A percentile compares a stretch with the other conserved stretches of the same genome.
phyloP scores from a whole-genome alignment of 2,113 vertebrate genomes.

The Atractosteus spatula region DNA sequence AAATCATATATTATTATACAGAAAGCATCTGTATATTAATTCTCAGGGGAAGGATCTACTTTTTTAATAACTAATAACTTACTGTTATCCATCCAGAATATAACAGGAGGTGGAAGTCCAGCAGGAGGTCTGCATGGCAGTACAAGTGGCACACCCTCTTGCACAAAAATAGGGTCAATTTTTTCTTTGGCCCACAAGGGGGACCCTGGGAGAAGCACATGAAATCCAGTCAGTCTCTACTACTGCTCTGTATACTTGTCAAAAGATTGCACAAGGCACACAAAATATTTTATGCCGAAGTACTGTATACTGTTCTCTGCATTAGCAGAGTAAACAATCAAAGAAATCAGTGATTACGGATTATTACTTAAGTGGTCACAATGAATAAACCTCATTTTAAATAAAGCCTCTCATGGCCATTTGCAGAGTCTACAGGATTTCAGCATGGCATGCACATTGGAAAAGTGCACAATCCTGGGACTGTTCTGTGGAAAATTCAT shows the following conservation, averaged over 20 bases:
- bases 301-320: too few species aligned
- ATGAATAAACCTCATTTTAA: too few species aligned
- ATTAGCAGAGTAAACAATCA: too few species aligned
- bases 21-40: too few species aligned
- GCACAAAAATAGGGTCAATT: conserved; percentile 75
- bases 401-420: too few species aligned
- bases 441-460: not conserved
- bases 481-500: conserved; percentile 2
- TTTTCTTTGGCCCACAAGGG: conserved; percentile 96
- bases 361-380: too few species aligned
- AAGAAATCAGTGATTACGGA: too few species aligned
- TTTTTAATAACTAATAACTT: conserved; percentile 46
- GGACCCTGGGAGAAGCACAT: conserved; percentile 71
- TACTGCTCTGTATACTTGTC: too few species aligned
- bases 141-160: conserved; percentile 78
- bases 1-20: too few species aligned
- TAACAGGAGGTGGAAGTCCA: conserved; percentile 89
- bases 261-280: too few species aligned
- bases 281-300: too few species aligned
- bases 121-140: conserved; percentile 86
- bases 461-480: not conserved
- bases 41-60: not conserved
- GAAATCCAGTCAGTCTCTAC: not conserved
- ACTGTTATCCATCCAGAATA: conserved; percentile 99
- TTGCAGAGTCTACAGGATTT: too few species aligned